Evolutionary conservation across 2,888 invertebrate genomes (phyloP).

Genomic region (Argyresthia albistria): DNA sequence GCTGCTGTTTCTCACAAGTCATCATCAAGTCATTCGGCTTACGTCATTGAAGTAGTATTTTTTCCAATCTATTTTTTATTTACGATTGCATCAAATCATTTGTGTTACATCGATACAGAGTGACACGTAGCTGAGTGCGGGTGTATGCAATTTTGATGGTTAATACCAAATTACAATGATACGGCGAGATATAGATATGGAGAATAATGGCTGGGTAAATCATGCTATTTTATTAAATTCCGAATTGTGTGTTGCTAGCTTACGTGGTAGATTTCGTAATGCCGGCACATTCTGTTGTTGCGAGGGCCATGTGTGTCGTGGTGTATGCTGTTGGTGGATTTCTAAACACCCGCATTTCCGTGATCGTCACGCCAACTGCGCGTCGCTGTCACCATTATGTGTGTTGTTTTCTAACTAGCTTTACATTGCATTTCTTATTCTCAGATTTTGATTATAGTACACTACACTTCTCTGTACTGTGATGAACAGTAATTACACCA

Average conservation of each 20-base stretch:
- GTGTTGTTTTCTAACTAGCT: not conserved
- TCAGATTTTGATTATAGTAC: too few species aligned
- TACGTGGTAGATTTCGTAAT: too few species aligned
- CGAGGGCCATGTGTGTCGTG: not conserved
- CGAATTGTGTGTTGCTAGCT: not conserved
- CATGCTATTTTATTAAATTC: not conserved
- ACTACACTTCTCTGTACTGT: too few species aligned
- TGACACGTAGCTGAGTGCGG: constrained; percentile 13
- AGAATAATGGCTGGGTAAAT: not conserved
- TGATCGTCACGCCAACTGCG: constrained; percentile 28
- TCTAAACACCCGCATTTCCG: constrained; percentile 39
- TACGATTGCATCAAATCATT: constrained; percentile 49
- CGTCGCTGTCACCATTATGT: constrained; percentile 19
- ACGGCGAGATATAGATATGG: not conserved
- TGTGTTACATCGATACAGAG: constrained; percentile 37
- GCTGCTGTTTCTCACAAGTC: constrained; percentile 2
- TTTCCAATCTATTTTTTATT: constrained; percentile 31
- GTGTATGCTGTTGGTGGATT: constrained; percentile 17
- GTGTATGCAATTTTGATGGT: constrained; percentile 20
- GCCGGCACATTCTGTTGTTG: too few species aligned
- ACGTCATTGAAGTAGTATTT: constrained; percentile 27
- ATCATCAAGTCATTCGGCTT: constrained; percentile 18
- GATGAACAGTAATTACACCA: too few species aligned
- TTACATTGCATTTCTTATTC: too few species aligned
- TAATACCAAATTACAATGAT: constrained; percentile 28